Evolutionary conservation across 2,797 vertebrate genomes (phyloP).

Genomic region (Poeciliopsis gracilis): DNA sequence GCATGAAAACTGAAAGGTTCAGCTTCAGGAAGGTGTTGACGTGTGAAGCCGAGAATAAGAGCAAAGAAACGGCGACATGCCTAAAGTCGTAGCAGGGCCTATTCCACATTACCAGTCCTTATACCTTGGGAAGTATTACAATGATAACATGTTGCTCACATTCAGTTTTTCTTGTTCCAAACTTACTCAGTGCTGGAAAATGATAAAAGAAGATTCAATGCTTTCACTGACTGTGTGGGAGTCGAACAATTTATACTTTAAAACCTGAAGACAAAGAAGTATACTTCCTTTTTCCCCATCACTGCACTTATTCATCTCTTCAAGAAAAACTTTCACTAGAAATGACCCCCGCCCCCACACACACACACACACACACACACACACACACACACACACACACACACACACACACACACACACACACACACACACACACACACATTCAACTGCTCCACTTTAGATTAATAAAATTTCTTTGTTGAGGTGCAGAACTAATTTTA

Average conservation of each 20-base stretch:
- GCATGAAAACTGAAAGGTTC: not conserved
- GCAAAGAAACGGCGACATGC: not conserved
- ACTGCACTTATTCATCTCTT: not conserved
- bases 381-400: not conserved
- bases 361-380: not conserved
- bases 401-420: too few relatives aligned
- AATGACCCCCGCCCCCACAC: not conserved
- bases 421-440: not conserved
- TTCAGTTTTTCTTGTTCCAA: not conserved
- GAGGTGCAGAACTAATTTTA: conserved; percentile 50
- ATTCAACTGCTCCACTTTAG: conserved; percentile 22
- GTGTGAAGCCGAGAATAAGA: not conserved
- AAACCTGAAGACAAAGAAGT: not conserved
- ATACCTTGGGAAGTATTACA: not conserved
- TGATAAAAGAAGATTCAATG: not conserved
- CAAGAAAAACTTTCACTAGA: not conserved
- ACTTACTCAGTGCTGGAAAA: not conserved
- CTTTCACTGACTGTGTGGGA: not conserved
- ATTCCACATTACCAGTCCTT: not conserved
- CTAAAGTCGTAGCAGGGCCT: too few relatives aligned
- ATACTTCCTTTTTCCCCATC: not conserved
- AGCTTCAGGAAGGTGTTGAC: not conserved
- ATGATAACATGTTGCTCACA: not conserved
- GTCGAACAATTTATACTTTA: not conserved
- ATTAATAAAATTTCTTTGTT: conserved; percentile 27